Evolutionary conservation across 2,113 vertebrate species (phyloP).

Genomic region (Mastomys coucha): DNA sequence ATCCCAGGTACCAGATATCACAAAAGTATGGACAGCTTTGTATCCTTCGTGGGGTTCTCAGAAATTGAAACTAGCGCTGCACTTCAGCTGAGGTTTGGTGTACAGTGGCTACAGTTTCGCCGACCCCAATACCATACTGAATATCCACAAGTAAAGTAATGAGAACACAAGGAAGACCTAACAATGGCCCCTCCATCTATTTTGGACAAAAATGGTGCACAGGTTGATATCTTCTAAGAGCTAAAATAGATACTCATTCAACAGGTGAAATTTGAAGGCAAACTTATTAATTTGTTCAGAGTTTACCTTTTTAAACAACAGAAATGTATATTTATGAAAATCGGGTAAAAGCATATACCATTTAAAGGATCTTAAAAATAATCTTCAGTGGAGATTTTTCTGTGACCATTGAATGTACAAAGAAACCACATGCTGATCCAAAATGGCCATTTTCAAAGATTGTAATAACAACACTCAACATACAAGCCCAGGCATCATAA

Average conservation of each 20-base stretch:
- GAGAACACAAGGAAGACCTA: background rate
- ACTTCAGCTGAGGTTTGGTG: background rate
- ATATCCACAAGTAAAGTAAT: background rate
- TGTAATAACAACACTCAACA: background rate
- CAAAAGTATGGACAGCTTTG: background rate
- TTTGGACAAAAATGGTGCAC: background rate
- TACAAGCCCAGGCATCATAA: background rate
- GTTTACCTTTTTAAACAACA: background rate
- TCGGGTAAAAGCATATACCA: background rate
- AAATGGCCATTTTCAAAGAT: slow-evolving; percentile 29
- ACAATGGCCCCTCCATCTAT: background rate
- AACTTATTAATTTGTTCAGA: background rate
- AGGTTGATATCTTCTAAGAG: background rate
- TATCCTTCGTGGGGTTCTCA: background rate
- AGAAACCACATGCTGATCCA: background rate
- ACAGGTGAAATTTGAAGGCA: background rate
- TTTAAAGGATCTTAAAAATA: background rate
- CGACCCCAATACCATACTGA: background rate
- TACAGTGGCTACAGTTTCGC: background rate
- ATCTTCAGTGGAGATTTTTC: background rate
- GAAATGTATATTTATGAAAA: slow-evolving; percentile 28
- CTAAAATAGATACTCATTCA: slow-evolving; percentile 21
- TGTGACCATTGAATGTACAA: slow-evolving; percentile 11
- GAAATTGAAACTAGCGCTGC: background rate
- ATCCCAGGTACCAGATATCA: background rate